Percentiles rank a stretch among this genome's conserved stretches.
Conservation (phyloP, 2,113 vertebrate genomes). For the Sprattus sprattus region DNA sequence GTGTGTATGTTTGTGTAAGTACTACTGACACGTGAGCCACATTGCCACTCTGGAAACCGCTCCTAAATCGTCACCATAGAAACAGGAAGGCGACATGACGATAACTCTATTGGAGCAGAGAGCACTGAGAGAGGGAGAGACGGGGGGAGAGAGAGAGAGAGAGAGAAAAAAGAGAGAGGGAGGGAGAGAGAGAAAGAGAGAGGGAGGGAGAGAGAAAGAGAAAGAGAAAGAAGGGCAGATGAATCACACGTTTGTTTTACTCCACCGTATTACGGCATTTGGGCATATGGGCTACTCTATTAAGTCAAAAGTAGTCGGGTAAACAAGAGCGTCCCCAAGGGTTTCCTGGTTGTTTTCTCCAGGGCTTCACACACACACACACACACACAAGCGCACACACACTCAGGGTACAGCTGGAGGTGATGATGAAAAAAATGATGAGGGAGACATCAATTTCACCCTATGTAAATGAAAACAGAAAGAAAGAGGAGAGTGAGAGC, state of each 20-base stretch:
- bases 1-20: constrained; percentile 57
- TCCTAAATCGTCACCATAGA: constrained; percentile 70
- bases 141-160: constrained; percentile 36
- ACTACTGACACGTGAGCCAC: constrained; percentile 57
- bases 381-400: background rate
- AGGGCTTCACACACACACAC: background rate
- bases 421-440: background rate
- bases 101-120: constrained; percentile 56
- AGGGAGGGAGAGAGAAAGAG: background rate
- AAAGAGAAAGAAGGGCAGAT: constrained; percentile 28
- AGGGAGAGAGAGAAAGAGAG: constrained; percentile 26
- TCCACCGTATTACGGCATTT: background rate
- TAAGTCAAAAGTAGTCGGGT: background rate
- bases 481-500: background rate
- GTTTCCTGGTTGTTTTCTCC: background rate
- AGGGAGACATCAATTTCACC: background rate
- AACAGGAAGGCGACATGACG: constrained; percentile 68
- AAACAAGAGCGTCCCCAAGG: background rate
- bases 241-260: constrained; percentile 58
- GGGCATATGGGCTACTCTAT: background rate
- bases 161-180: constrained; percentile 44
- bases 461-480: background rate
- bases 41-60: constrained; percentile 41
- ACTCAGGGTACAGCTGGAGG: background rate
- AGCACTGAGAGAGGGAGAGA: constrained; percentile 42